Conservation (phyloP, 2,113 vertebrate genomes). For the Corythoichthys haematopterus region DNA sequence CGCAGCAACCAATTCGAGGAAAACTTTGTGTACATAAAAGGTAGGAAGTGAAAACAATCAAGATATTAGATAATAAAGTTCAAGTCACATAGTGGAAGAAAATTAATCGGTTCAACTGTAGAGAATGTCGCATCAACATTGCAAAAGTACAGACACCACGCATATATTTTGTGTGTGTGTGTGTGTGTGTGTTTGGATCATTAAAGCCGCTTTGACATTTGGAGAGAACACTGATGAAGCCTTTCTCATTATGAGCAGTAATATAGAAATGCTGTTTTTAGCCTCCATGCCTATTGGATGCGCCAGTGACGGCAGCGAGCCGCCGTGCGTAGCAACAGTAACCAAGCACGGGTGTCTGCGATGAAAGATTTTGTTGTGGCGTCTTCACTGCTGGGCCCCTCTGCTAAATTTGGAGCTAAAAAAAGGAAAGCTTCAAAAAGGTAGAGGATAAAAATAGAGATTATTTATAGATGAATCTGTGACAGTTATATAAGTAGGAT, state of each 20-base stretch:
- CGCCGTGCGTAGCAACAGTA: conserved; percentile 76
- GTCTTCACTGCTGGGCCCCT: conserved; percentile 37
- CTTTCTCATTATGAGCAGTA: conserved; percentile 64
- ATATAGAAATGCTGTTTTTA: conserved; percentile 70
- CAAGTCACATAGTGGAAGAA: not conserved
- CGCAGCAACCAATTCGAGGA: not conserved
- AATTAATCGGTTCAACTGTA: conserved; percentile 20
- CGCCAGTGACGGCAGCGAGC: conserved; percentile 57
- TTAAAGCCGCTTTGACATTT: conserved; percentile 69
- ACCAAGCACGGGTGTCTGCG: conserved; percentile 66
- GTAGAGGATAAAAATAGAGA: conserved; percentile 16
- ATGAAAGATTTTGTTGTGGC: conserved; percentile 54
- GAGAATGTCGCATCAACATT: conserved; percentile 35
- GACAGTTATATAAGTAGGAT: conserved; percentile 23
- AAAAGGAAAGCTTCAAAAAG: conserved; percentile 18
- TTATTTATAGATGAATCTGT: conserved; percentile 7
- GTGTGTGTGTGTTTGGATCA: conserved; percentile 37
- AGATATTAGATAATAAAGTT: conserved; percentile 15
- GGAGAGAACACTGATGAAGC: conserved; percentile 60
- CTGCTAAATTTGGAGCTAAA: conserved; percentile 55
- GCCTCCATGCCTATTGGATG: conserved; percentile 67
- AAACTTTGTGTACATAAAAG: conserved; percentile 22
- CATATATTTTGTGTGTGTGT: conserved; percentile 10
- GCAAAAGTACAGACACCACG: conserved; percentile 28
- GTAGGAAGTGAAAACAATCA: not conserved